A percentile compares a stretch with the other conserved stretches of the same genome.
phyloP scores from a whole-genome alignment of 2,797 vertebrate genomes.

The Cryptoblepharus egeriae region DNA sequence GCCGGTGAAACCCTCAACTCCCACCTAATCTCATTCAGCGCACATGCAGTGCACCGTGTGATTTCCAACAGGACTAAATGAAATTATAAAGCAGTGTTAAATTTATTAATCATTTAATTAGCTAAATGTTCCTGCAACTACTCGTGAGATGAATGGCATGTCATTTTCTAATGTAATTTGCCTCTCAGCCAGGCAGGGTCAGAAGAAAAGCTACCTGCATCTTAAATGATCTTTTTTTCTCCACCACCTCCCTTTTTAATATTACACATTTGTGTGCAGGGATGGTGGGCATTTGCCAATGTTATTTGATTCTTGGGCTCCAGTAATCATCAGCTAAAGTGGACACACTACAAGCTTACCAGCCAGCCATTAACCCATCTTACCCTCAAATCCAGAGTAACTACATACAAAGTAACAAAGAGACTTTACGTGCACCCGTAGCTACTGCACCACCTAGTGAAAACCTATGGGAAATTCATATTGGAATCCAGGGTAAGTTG shows the following conservation, averaged over 20 bases:
- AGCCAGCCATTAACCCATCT: conserved; percentile 55
- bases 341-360: conserved; percentile 8
- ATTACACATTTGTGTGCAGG: conserved; percentile 74
- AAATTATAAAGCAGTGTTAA: conserved; percentile 99
- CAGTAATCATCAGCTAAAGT: conserved; percentile 61
- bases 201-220: conserved; percentile 88
- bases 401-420: too few relatives aligned
- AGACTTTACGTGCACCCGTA: too few relatives aligned
- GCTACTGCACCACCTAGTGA: too few relatives aligned
- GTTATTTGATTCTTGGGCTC: conserved; percentile 68
- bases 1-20: conserved; percentile 85
- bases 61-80: conserved; percentile 95
- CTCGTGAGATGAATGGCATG: conserved; percentile 95
- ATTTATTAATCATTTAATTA: conserved; percentile 99
- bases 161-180: conserved; percentile 97
- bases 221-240: conserved; percentile 77
- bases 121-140: conserved; percentile 98
- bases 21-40: conserved; percentile 92
- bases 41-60: conserved; percentile 86
- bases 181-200: conserved; percentile 92
- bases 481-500: too few relatives aligned
- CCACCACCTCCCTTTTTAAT: conserved; percentile 56
- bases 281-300: conserved; percentile 60
- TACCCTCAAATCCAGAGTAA: too few relatives aligned
- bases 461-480: too few relatives aligned